Evolutionary conservation across 1,140 invertebrate species (phyloP), one percentile per base, ranked within the genome.

Genomic region (Ruditapes philippinarum): DNA sequence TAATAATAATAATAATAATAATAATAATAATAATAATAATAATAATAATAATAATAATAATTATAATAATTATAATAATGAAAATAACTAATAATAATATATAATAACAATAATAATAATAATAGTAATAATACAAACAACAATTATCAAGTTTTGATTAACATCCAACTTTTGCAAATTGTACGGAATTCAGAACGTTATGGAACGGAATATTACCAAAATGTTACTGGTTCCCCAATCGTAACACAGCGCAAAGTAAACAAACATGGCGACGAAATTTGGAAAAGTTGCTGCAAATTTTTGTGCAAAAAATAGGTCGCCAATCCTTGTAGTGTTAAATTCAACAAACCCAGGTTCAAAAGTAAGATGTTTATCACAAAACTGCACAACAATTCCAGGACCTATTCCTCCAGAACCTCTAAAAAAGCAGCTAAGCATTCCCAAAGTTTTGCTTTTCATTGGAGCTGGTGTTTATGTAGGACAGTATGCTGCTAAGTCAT

Each of bases 231-330:
- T 45, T 45, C 42, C 42, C 42, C 14, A 45, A 45, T 14, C 42
- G 5, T 5, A 14, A 45, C 5, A 14, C 14, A 54, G n/a, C 28
- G 57, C 28, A 33, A 0, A 17, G 40, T 33, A 85, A 74, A 73
- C 40, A 85, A 86, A 42, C 49, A 88, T 88, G 85, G 85, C 85
- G 38, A 54, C 74, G 5, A 79, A 80, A 54, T n/a, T 88, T 33
- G 28, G 36, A 70, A 19, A 31, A 33, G 54, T 88, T 12, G n/a
- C n/a, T n/a, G 70, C 38, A 14, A 87, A 51, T 36, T 79, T 78
- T 25, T 80, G 74, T 36, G 28, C 40, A 25, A 88, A 45, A 33
- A 22, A 33, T 17, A 31, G 51, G n/a, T 38, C 33, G n/a, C 11
- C 14, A 33, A n/a, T 28, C n/a, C 36, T 11, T 36, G 0, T 54